phyloP scores from a whole-genome alignment of 2,797 vertebrate genomes.

The Chaetodon trifasciatus region DNA sequence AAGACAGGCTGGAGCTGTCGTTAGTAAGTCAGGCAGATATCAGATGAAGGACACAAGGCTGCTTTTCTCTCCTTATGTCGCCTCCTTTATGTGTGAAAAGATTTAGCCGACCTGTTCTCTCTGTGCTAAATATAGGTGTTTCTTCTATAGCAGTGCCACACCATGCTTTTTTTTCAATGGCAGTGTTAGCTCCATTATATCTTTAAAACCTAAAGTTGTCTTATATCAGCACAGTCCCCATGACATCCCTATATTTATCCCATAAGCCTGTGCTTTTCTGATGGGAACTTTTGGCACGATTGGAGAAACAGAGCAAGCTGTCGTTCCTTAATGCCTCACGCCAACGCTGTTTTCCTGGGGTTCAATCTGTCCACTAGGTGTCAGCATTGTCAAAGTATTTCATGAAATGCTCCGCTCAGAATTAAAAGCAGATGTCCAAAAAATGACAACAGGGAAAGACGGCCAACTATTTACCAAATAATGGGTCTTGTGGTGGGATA shows the following conservation, averaged over 20 bases:
- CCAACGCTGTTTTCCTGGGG: neutral
- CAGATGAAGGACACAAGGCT: neutral
- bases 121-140: too few relatives aligned
- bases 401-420: neutral
- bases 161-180: too few relatives aligned
- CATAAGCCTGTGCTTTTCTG: neutral
- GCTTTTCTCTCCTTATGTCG: neutral
- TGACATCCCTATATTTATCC: neutral
- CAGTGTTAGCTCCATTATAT: neutral
- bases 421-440: conserved; percentile 65
- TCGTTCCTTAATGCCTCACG: neutral
- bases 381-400: conserved; percentile 53
- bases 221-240: neutral
- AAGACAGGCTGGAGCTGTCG: neutral
- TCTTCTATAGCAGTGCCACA: neutral
- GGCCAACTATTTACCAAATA: conserved; percentile 10
- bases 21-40: neutral
- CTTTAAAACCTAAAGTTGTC: neutral
- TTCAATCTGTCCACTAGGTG: conserved; percentile 50
- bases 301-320: neutral
- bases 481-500: neutral
- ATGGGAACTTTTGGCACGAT: neutral
- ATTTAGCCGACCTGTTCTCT: neutral
- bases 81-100: neutral
- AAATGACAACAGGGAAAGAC: conserved; percentile 24